Evolutionary conservation across 1,140 invertebrate species (phyloP).

Genomic region (Hypothenemus hampei): DNA sequence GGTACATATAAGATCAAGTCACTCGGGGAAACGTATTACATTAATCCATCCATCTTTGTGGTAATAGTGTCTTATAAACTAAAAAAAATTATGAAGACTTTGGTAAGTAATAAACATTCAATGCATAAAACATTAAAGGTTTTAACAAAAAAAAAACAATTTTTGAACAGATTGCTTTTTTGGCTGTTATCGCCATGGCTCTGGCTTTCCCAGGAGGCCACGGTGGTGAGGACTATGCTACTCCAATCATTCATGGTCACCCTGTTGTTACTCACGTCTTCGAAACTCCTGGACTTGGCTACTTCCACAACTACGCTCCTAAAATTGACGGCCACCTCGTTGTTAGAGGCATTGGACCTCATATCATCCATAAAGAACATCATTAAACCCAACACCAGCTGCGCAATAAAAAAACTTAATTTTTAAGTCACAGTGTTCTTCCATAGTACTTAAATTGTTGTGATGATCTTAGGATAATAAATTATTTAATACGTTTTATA

Average conservation of each 20-base stretch:
- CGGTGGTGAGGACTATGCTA: conserved; percentile 12
- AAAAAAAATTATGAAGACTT: conserved; percentile 2
- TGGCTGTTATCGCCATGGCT: conserved; percentile 14
- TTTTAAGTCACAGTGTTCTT: conserved; percentile 7
- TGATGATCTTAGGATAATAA: conserved; percentile 23
- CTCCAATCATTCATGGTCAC: conserved; percentile 18
- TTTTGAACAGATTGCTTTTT: conserved; percentile 14
- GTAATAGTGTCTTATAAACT: not conserved
- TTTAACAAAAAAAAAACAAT: not conserved
- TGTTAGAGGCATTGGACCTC: conserved; percentile 13
- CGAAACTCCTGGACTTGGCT: conserved; percentile 11
- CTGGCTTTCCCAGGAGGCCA: conserved; percentile 8
- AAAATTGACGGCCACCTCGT: conserved; percentile 16
- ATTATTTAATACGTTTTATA: conserved; percentile 22
- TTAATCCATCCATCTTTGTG: not conserved
- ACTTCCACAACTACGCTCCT: conserved; percentile 19
- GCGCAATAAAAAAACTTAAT: no score
- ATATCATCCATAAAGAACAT: conserved; percentile 3
- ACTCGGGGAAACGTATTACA: not conserved
- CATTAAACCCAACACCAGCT: conserved; percentile 3
- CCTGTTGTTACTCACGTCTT: conserved; percentile 20
- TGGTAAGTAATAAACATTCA: conserved; percentile 6
- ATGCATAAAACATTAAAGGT: not conserved
- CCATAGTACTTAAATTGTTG: conserved; percentile 8
- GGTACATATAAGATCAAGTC: conserved; percentile 11